Percentiles rank a stretch among this genome's conserved stretches.
Evolutionary conservation across 1,140 invertebrate genomes (phyloP).

Genomic region (Adoxophyes honmai): DNA sequence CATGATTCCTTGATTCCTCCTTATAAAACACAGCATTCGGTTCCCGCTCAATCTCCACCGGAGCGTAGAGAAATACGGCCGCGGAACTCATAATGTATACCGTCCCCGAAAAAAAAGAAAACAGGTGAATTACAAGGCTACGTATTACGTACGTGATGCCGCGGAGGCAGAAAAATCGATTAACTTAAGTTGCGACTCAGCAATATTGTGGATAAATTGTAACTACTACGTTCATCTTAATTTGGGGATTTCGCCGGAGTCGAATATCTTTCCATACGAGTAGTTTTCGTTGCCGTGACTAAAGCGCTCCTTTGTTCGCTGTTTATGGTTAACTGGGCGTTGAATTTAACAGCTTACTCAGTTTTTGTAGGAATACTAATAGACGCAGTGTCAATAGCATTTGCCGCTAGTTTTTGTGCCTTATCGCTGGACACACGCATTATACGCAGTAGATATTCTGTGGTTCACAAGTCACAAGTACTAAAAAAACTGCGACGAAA

Average conservation of each 20-base stretch:
- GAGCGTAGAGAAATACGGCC: conserved; percentile 47
- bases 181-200: conserved; percentile 42
- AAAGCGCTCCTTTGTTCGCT: too few species aligned
- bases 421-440: too few species aligned
- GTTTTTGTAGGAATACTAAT: too few species aligned
- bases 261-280: too few species aligned
- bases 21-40: conserved; percentile 38
- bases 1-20: conserved; percentile 23
- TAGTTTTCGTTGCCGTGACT: too few species aligned
- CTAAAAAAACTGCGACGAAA: background rate
- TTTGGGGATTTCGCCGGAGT: background rate
- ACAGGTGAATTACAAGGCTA: conserved; percentile 49
- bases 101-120: conserved; percentile 38
- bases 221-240: background rate
- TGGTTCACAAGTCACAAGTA: too few species aligned
- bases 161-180: conserved; percentile 57
- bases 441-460: too few species aligned
- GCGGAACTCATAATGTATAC: conserved; percentile 46
- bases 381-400: too few species aligned
- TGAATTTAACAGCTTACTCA: too few species aligned
- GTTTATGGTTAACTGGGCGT: too few species aligned
- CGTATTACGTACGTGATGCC: conserved; percentile 39
- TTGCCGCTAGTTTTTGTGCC: too few species aligned
- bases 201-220: conserved; percentile 19
- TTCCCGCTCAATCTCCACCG: conserved; percentile 43